Percentiles rank a stretch among this genome's conserved stretches.
Conservation (phyloP, 2,797 vertebrate genomes). For the Tragopan temminckii region DNA sequence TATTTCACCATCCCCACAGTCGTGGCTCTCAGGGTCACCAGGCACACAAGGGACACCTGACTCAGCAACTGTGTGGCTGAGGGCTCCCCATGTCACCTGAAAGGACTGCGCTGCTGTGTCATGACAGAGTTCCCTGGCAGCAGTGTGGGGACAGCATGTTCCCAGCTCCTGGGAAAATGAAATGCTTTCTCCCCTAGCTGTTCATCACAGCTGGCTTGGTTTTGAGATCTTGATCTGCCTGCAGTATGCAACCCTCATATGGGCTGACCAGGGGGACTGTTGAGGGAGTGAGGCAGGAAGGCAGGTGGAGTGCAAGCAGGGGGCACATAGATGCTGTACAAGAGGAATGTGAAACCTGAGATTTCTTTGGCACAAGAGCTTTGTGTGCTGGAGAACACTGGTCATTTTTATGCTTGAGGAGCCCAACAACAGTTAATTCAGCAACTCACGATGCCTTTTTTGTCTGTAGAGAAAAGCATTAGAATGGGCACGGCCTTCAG, state of each 20-base stretch:
- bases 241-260: accelerated
- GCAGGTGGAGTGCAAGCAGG: accelerated
- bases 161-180: not conserved
- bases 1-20: not conserved
- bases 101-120: not conserved
- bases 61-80: not conserved
- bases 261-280: not conserved
- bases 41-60: not conserved
- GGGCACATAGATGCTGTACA: not conserved
- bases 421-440: not conserved
- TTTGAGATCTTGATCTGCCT: not conserved
- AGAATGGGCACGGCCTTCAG: not conserved
- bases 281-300: not conserved
- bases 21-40: accelerated
- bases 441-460: not conserved
- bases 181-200: not conserved
- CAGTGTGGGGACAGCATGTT: not conserved
- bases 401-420: not conserved
- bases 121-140: not conserved
- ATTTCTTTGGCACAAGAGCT: not conserved
- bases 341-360: not conserved
- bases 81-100: not conserved
- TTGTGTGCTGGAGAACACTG: not conserved
- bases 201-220: not conserved
- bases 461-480: not conserved